Base-by-base conservation (phyloP, 2,113 vertebrate genomes). In the Chaenocephalus aceratus region DNA sequence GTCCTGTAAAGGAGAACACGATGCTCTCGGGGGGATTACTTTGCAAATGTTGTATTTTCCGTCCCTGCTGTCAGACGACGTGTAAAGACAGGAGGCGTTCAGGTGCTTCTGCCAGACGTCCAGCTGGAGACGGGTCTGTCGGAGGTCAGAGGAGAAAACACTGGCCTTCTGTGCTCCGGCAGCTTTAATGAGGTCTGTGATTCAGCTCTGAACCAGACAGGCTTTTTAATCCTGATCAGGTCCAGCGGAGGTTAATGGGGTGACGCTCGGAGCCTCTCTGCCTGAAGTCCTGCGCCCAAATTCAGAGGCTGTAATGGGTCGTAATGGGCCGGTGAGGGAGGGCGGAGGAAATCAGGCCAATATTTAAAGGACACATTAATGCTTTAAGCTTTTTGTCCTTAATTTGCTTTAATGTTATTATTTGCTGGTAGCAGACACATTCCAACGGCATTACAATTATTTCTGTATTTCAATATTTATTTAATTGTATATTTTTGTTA, bases 201-300 rank as follows among this genome's bases (percentile, higher is more conserved):
- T 67, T 82, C 70, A 79, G 36, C 71, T 44, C 34, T 73, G 56
- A 62, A 67, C 16, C 67, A 79, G 69, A 75, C 58, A 64, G 52
- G 45, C 54, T 45, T 80, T 69, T 59, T 70, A 86, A 77, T 76
- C 57, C 59, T 68, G 46, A 77, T 73, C 41, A 54, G 56, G 59
- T 66, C 58, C 45, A 10, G 69, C 46, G 67, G 60, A 67, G 63
- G 26, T 59, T 58, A 79, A 86, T 69, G 45, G 51, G 45, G 64
- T 59, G 59, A 65, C 26, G 45, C 52, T 58, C 58, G 52, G 41
- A 61, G 75, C 49, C 23, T 70, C 82, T 77, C 69, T 72, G 13
- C n/a, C 12, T 66, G 30, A 36, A 69, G 78, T 58, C 23, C 36
- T 59, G 8, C 10, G 11, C 60, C 45, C 23, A 1, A 46, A 14